Evolutionary conservation across 2,797 vertebrate genomes (phyloP).

Genomic region (Halcyon leucocephala): DNA sequence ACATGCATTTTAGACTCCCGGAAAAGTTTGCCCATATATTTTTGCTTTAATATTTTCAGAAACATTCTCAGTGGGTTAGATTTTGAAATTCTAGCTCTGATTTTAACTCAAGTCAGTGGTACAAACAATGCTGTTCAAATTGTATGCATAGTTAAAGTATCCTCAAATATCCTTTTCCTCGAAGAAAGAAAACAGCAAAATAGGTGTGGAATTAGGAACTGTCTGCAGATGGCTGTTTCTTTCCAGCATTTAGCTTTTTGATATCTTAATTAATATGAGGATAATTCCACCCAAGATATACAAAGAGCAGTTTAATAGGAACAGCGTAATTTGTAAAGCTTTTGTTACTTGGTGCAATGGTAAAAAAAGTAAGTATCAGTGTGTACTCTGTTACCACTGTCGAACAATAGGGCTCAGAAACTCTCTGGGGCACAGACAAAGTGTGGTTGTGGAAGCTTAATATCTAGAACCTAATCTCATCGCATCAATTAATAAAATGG

Average conservation of each 20-base stretch:
- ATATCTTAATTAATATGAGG: neutral
- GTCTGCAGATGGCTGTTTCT: neutral
- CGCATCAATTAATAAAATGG: constrained; percentile 44
- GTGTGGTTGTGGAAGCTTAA: neutral
- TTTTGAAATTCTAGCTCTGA: neutral
- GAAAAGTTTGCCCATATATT: neutral
- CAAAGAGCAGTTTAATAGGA: neutral
- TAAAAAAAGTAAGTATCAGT: neutral
- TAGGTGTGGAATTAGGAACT: neutral
- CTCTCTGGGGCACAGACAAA: neutral
- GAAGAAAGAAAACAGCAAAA: neutral
- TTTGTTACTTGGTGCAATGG: neutral
- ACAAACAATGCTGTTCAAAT: neutral
- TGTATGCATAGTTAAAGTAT: neutral
- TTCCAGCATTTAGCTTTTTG: neutral
- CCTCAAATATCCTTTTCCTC: neutral
- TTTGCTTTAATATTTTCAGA: neutral
- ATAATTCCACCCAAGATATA: neutral
- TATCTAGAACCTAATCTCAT: constrained; percentile 38
- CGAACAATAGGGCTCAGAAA: neutral
- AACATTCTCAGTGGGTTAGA: neutral
- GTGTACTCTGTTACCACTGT: neutral
- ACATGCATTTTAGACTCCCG: neutral
- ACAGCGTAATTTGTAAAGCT: neutral
- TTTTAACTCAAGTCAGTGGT: neutral